A percentile compares a stretch with the other conserved stretches of the same genome.
phyloP scores from a whole-genome alignment of 2,113 vertebrate species.

The Hemiscyllium ocellatum region DNA sequence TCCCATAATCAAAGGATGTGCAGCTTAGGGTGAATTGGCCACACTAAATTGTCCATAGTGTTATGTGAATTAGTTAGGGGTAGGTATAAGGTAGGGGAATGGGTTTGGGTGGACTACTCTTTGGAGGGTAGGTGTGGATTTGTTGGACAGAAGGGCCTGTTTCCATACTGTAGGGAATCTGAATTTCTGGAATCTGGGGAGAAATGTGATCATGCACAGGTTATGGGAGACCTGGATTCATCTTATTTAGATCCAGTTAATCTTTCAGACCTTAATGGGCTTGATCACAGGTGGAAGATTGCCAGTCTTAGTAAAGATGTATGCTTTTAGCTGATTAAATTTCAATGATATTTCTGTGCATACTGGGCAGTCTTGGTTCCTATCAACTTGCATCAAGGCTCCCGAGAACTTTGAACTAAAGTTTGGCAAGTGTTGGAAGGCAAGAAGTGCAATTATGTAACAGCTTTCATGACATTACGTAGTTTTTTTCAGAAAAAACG shows the following conservation, averaged over 20 bases:
- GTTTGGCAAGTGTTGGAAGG: neutral
- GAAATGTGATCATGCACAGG: neutral
- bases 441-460: too few relatives aligned
- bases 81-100: too few relatives aligned
- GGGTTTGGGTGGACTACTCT: too few relatives aligned
- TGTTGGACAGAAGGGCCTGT: too few relatives aligned
- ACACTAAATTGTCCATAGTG: too few relatives aligned
- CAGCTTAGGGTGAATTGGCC: too few relatives aligned
- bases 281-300: neutral
- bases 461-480: too few relatives aligned
- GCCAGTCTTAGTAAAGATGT: neutral
- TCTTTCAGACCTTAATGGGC: neutral
- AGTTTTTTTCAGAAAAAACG: too few relatives aligned
- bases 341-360: neutral
- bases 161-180: too few relatives aligned
- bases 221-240: neutral
- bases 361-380: neutral
- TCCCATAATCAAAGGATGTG: too few relatives aligned
- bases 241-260: neutral
- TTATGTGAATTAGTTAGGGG: too few relatives aligned
- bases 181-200: neutral
- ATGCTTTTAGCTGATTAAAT: neutral
- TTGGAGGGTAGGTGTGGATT: too few relatives aligned
- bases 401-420: neutral
- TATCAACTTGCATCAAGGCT: neutral